Evolutionary conservation across 30 jellyfish, hydroid and myxozoan species (phyloP).

Genomic region (Hydractinia echinata): DNA sequence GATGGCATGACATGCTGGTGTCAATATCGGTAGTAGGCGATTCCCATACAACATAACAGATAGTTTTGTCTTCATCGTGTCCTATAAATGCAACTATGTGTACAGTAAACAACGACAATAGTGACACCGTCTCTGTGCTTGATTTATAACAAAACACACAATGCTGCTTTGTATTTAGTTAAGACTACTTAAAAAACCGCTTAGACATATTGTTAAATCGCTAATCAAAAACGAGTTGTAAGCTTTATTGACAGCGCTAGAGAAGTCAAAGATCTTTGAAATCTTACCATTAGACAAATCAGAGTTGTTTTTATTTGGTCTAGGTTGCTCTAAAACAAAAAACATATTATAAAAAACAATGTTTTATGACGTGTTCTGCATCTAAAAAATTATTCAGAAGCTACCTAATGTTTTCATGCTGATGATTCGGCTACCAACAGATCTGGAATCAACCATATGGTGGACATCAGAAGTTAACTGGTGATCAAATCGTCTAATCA

Average conservation of each 20-base stretch:
- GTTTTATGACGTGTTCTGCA: too few species aligned
- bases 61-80: conserved; percentile 37
- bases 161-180: neutral
- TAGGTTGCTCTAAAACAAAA: too few species aligned
- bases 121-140: too few species aligned
- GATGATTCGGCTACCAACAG: conserved; percentile 80
- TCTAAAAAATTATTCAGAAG: too few species aligned
- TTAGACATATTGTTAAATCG: too few species aligned
- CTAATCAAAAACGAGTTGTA: too few species aligned
- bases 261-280: neutral
- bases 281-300: neutral
- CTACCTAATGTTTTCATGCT: conserved; percentile 57
- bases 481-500: conserved; percentile 74
- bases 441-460: conserved; percentile 73
- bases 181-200: too few species aligned
- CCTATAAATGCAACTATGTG: neutral
- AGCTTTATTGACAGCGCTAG: neutral
- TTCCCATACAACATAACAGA: conserved; percentile 83
- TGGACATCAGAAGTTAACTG: conserved; percentile 79
- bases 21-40: conserved; percentile 70
- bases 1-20: conserved; percentile 57
- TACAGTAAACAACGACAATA: neutral
- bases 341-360: too few species aligned
- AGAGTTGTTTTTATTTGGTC: too few species aligned
- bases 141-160: too few species aligned